phyloP scores from a whole-genome alignment of 2,888 invertebrate genomes.

The Julus scandinavius region DNA sequence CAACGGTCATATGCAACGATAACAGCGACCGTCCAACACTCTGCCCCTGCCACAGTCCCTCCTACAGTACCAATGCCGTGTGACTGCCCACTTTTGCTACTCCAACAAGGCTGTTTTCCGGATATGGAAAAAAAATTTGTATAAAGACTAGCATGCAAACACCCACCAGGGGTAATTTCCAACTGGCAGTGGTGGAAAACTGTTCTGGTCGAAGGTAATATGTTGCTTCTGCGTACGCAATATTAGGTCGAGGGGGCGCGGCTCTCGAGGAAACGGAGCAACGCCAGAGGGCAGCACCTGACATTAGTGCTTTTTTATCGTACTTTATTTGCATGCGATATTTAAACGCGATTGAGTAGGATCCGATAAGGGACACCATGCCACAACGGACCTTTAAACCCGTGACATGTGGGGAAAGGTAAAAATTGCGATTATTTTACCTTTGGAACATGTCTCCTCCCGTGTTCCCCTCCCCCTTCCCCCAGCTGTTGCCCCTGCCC shows the following conservation, averaged over 20 bases:
- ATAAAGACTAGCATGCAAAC: not conserved
- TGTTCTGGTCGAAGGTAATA: not conserved
- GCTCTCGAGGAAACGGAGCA: not conserved
- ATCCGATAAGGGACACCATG: not conserved
- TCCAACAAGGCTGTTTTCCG: not conserved
- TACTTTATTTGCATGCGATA: not conserved
- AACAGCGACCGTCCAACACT: not conserved
- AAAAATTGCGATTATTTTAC: not conserved
- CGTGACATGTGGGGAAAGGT: not conserved
- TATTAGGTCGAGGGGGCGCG: slow-evolving; percentile 7
- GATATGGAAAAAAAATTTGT: not conserved
- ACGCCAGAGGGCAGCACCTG: not conserved
- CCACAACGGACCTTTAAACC: not conserved
- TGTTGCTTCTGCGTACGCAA: not conserved
- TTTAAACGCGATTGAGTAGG: not conserved
- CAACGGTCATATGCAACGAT: not conserved
- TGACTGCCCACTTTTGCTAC: not conserved
- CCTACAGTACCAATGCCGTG: not conserved
- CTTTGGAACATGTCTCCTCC: not conserved
- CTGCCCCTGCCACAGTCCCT: not conserved
- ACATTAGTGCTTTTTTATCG: not conserved
- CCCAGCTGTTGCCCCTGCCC: not conserved
- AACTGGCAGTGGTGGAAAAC: not conserved
- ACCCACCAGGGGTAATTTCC: slow-evolving; percentile 26
- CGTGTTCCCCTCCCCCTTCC: not conserved